Base-by-base conservation (phyloP, 2,797 vertebrate species). In the Odontamblyopus rebecca region DNA sequence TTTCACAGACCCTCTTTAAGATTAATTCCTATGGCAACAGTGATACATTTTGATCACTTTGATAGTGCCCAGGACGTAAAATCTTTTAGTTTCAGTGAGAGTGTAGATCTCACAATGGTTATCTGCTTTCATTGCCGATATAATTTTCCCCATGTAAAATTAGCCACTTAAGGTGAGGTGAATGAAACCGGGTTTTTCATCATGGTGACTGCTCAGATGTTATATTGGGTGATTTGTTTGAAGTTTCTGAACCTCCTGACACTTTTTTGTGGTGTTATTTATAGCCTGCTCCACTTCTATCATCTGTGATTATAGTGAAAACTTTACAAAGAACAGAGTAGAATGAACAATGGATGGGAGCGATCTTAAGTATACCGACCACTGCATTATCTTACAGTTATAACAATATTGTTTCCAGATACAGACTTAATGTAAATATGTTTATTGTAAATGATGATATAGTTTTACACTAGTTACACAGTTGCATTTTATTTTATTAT, bases 181-280 rank as follows among this genome's bases (percentile, higher is more conserved):
- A 60, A 30, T 60, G 27, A 57, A 62, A 19, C 29, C 18, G 6
- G 61, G 35, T 62, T 62, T n/a, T 38, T 35, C 61, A 35, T 38
- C 30, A 12, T 6, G 35, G 32, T 26, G 61, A 63, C n/a, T 41
- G 19, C 5, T 63, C 61, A 44, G 61, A 63, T 44, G 38, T 63
- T 63, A 63, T 44, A 63, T 26, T 18, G 61, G 35, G 35, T 63
- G 61, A 63, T 35, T 44, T 44, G 32, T 63, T 63, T 41, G 19
- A 23, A 57, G 51, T 57, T 68, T 68, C 16, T 41, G 29, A 54
- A 51, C 67, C 53, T 18, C 18, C 53, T 57, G 61, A 62, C 61
- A 62, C 61, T 38, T 38, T 48, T 57, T 68, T 63, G 32, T 63
- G 44, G 61, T 44, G 32, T 63, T 63, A 65, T 65, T 65, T 48